Conservation (phyloP, 1,140 invertebrate species). For the Zaprionus africanus region DNA sequence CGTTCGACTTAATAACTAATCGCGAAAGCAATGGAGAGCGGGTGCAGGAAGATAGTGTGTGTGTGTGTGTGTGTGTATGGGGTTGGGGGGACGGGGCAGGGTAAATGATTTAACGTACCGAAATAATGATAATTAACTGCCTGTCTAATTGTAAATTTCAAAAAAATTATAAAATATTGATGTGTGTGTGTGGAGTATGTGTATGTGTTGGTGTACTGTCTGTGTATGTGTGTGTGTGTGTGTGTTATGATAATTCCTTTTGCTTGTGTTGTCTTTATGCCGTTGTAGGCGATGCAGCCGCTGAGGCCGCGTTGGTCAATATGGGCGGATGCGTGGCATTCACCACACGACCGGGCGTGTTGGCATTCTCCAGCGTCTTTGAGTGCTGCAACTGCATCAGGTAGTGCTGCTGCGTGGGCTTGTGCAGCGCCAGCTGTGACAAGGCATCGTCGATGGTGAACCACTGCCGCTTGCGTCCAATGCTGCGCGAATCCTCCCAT, state of each 20-base stretch:
- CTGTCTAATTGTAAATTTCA: conserved; percentile 78
- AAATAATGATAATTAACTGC: conserved; percentile 68
- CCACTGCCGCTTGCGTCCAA: conserved; percentile 96
- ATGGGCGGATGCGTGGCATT: conserved; percentile 76
- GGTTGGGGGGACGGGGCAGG: conserved; percentile 23
- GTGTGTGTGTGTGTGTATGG: no score
- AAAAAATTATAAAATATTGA: conserved; percentile 72
- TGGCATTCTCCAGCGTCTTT: conserved; percentile 82
- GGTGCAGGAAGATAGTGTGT: background rate
- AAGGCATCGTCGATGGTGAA: conserved; percentile 95
- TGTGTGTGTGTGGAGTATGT: conserved; percentile 32
- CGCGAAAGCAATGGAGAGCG: conserved; percentile 48
- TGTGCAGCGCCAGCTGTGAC: conserved; percentile 93
- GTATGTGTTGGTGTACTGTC: conserved; percentile 31
- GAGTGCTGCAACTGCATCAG: conserved; percentile 89
- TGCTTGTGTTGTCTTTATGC: conserved; percentile 63
- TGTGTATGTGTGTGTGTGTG: conserved; percentile 37
- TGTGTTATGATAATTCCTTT: conserved; percentile 20
- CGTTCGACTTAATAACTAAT: conserved; percentile 70
- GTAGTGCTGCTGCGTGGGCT: conserved; percentile 95
- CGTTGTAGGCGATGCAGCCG: conserved; percentile 76
- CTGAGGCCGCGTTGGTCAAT: conserved; percentile 63
- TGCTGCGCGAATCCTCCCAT: conserved; percentile 96
- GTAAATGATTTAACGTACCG: conserved; percentile 52
- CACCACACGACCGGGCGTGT: conserved; percentile 64